Conservation (phyloP, 2,113 vertebrate genomes). For the Zapus hudsonius region DNA sequence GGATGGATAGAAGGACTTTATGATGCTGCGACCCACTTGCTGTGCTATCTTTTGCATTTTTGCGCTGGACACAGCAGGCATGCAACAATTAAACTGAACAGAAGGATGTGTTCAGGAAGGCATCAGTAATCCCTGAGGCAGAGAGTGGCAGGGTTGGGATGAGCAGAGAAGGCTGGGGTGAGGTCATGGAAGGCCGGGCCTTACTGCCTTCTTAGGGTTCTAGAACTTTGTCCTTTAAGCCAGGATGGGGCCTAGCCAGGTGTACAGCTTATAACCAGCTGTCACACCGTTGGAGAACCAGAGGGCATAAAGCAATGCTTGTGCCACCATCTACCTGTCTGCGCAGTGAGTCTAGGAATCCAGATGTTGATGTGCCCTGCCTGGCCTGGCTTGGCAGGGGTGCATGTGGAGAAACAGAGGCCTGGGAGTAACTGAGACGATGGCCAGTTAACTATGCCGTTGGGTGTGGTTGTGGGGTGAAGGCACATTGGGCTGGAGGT, state of each 20-base stretch:
- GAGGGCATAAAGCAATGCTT: neutral
- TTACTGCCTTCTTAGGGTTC: neutral
- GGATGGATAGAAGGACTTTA: neutral
- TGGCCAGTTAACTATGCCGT: too few species aligned
- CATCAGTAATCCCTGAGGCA: neutral
- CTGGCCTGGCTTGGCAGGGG: neutral
- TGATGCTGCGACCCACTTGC: neutral
- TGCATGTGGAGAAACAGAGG: neutral
- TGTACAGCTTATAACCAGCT: neutral
- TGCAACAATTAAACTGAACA: neutral
- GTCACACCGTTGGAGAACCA: neutral
- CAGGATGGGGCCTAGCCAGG: neutral
- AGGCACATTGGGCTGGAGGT: neutral
- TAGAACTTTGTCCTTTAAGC: neutral
- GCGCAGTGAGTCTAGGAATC: neutral
- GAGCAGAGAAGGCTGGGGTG: neutral
- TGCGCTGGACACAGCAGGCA: neutral
- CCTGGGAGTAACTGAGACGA: neutral
- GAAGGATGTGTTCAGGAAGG: neutral
- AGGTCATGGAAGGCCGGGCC: neutral
- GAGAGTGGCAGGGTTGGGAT: neutral
- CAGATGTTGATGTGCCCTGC: too few species aligned
- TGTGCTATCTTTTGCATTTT: neutral
- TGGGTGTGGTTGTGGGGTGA: too few species aligned
- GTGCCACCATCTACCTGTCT: neutral